phyloP scores from a whole-genome alignment of 2,797 vertebrate genomes.

The Carduelis carduelis region DNA sequence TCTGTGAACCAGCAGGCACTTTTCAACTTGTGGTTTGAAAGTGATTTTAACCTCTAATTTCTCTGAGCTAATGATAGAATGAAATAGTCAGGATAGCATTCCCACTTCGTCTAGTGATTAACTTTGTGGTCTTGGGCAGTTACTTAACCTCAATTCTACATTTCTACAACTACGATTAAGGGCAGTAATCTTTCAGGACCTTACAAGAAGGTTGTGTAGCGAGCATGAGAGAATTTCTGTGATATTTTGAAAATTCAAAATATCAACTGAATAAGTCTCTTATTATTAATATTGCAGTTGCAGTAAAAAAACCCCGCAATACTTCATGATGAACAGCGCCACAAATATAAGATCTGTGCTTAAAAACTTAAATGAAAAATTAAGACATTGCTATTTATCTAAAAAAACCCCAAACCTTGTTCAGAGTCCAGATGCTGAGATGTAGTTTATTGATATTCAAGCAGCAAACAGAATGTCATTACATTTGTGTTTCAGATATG shows the following conservation, averaged over 20 bases:
- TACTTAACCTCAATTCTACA: not conserved
- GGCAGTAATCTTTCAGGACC: not conserved
- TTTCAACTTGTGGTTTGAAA: not conserved
- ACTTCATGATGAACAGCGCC: not conserved
- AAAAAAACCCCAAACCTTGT: not conserved
- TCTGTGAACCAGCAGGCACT: not conserved
- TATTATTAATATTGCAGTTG: not conserved
- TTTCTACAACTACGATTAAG: not conserved
- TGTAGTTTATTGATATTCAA: not conserved
- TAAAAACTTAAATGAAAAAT: slow-evolving; percentile 23
- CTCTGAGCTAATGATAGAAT: not conserved
- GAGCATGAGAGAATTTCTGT: not conserved
- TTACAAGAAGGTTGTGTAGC: not conserved
- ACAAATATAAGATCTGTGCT: not conserved
- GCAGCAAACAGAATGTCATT: not conserved
- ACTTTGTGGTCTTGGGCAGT: not conserved
- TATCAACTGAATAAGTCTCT: not conserved
- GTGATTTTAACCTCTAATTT: not conserved
- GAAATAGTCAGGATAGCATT: not conserved
- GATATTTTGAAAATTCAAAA: not conserved
- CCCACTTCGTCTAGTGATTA: not conserved
- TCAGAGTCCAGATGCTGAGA: not conserved
- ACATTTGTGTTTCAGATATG: not conserved
- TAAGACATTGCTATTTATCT: not conserved
- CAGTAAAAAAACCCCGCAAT: not conserved